Evolutionary conservation across 2,888 invertebrate species (phyloP), one percentile per base, ranked within the genome.

Genomic region (Doris montereyensis): DNA sequence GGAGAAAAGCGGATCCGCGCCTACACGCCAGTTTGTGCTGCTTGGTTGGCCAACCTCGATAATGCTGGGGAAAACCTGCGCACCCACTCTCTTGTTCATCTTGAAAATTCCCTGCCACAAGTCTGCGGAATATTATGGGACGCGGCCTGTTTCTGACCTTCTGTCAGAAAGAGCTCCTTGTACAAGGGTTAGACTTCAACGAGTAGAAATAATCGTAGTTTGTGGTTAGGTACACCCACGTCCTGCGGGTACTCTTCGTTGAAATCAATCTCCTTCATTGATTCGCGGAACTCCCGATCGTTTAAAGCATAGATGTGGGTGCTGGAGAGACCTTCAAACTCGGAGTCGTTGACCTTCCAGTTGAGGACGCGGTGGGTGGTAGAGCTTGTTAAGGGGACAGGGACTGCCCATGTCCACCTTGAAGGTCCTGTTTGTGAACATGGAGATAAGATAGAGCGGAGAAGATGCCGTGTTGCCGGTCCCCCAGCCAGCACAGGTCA

Each of bases 401-500:
- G 84, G 84, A 35, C 78, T 75, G 8, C 80, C 70, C 82, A 84
- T 83, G 10, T 83, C 80, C 32, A 84, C 82, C 10, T 83, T 82
- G 57, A 84, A 83, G 1, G 79, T 83, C 3, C 84, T 74, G 67
- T 83, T 83, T 17, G 84, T 84, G 8, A 83, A 78, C 34, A 81
- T 21, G 4, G 84, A 83, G 21, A 84, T 76, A 13, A 84, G 72
- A 71, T 82, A 84, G n/a, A 0, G 82, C 81, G 4, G 84, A 84
- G 34, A 84, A 24, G n/a, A 84, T 83, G n/a, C 84, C 84, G 30
- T 81, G 81, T 52, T 83, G 83, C 28, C 84, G 52, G 57, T 84
- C 84, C 84, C 84, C 83, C 83, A 83, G 4, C 84, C 84, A 60
- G 83, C 83, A 52, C 84, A 84, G 3, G 83, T 79, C 52, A 82